Evolutionary conservation across 2,113 vertebrate genomes (phyloP), one percentile per base, ranked within the genome.

Genomic region (Vanacampus margaritifer): DNA sequence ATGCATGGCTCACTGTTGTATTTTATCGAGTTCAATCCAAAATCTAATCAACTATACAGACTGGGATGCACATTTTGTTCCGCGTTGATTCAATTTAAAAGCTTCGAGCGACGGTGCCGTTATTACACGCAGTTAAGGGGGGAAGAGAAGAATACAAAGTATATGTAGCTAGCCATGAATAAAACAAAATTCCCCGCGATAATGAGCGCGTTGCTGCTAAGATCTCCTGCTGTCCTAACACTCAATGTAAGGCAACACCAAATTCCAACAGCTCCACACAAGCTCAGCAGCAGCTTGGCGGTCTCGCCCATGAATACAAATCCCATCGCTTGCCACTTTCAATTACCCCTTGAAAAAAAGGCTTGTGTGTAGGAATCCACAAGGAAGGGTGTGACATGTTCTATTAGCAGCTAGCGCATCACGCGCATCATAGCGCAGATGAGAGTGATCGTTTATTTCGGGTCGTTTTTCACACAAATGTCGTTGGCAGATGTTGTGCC

Each of bases 391-490:
- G 32, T n/a, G 67, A 53, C 74, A 54, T 50, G 70, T 81, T 78
- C 65, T 65, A 76, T 74, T 71, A 59, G 53, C 12, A 13, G 8
- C 41, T 41, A 51, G 13, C 23, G 63, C 69, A 21, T 62, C 45
- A 62, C 36, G 32, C 19, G 16, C 8, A 4, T 28, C 8, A 4
- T 28, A 12, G 63, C 68, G 45, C 23, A 45, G 53, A 54, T 21
- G 57, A 69, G 65, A 73, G 19, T 46, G 13, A 35, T 0, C 13
- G 9, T 62, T 64, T 53, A 61, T 62, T 17, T 75, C 69, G 48
- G 63, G 69, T 71, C 35, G 67, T 71, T 62, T 64, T 79, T 86
- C 80, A 68, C 51, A 71, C 51, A 71, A n/a, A n/a, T n/a, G n/a
- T n/a, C n/a, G n/a, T n/a, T n/a, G n/a, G n/a, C 78, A 82, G 80